phyloP scores from a whole-genome alignment of 2,797 vertebrate genomes.

The Lepus oiostolus region DNA sequence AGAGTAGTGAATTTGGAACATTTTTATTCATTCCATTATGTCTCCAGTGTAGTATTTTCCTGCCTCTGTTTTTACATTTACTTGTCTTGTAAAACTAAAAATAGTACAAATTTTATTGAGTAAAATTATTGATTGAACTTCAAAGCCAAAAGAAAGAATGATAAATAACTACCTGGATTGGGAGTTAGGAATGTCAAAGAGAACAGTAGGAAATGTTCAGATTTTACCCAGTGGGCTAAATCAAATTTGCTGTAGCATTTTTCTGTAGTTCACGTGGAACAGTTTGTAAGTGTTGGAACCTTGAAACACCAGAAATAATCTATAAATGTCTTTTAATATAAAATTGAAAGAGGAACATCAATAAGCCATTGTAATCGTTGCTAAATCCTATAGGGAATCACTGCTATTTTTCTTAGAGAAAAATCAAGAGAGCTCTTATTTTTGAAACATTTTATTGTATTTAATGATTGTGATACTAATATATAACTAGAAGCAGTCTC shows the following conservation, averaged over 20 bases:
- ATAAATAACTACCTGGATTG: slow-evolving; percentile 3
- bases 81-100: slow-evolving; percentile 11
- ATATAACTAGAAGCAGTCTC: not conserved
- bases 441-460: not conserved
- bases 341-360: slow-evolving; percentile 10
- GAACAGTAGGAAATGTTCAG: not conserved
- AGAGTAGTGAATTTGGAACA: not conserved
- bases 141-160: not conserved
- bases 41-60: not conserved
- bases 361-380: not conserved
- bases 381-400: not conserved
- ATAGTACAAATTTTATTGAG: slow-evolving; percentile 3
- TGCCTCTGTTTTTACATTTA: not conserved
- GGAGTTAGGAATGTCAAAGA: not conserved
- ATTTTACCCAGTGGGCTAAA: not conserved
- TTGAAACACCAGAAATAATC: not conserved
- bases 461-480: not conserved
- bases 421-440: slow-evolving; percentile 23
- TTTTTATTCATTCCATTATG: not conserved
- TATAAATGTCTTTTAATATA: not conserved
- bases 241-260: not conserved
- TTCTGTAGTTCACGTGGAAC: not conserved
- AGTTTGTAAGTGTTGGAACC: not conserved
- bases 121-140: slow-evolving; percentile 4
- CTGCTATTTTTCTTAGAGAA: slow-evolving; percentile 40